These are phyloP conservation scores for Smutsia temminckii DNA, from an alignment of 2,797 vertebrate genomes.

Conservation along the genomic window DNA sequence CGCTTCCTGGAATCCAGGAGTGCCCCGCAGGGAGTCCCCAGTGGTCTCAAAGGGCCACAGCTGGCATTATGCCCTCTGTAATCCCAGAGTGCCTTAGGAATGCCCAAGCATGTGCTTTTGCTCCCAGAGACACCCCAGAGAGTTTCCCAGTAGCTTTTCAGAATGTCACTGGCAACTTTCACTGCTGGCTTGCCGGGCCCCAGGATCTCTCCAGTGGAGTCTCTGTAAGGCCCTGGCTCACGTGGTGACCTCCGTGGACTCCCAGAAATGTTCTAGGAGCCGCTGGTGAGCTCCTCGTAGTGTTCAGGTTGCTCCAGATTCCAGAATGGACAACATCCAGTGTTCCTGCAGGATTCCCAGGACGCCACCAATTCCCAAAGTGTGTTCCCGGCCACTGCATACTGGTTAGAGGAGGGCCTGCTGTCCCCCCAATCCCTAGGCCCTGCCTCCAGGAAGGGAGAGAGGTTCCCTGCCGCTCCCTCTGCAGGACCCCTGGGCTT, in stretches of 20 bases:
- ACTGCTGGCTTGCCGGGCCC: neutral
- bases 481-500: neutral
- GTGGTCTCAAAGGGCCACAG: neutral
- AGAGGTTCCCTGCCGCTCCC: neutral
- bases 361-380: neutral
- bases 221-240: neutral
- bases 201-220: neutral
- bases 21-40: neutral
- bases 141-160: neutral
- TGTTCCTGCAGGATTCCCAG: neutral
- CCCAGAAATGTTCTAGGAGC: neutral
- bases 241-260: neutral
- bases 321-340: neutral
- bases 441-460: neutral
- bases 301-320: neutral
- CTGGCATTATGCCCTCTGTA: neutral
- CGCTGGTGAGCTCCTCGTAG: neutral
- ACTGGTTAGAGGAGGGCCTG: neutral
- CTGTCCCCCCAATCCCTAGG: neutral
- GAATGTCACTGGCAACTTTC: neutral
- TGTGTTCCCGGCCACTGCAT: too few relatives aligned
- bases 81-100: neutral
- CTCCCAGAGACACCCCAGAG: neutral
- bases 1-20: neutral
- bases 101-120: neutral